Conservation (phyloP, 2,113 vertebrate genomes). For the Chaetura pelagica region DNA sequence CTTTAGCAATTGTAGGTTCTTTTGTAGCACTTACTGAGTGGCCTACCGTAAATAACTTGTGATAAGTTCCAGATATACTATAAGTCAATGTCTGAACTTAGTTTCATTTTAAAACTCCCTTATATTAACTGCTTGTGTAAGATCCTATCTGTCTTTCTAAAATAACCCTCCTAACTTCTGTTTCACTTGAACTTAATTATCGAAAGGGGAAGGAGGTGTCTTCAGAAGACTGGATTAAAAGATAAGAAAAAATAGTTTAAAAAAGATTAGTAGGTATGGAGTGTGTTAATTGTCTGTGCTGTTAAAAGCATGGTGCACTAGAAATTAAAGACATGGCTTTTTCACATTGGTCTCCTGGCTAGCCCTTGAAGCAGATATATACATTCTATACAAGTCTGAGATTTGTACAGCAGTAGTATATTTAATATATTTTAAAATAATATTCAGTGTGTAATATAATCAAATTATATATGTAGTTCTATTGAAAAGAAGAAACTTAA, state of each 20-base stretch:
- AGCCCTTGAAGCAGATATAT: background rate
- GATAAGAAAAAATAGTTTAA: background rate
- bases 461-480: background rate
- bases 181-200: slow-evolving; percentile 9
- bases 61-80: background rate
- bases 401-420: background rate
- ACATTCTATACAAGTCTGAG: background rate
- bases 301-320: background rate
- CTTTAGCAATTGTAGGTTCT: background rate
- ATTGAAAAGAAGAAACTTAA: background rate
- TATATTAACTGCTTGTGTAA: background rate
- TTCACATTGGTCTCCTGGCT: background rate
- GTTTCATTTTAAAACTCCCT: slow-evolving; percentile 22
- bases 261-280: background rate
- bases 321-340: background rate
- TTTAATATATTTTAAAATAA: background rate
- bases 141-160: background rate
- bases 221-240: background rate
- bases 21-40: background rate
- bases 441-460: background rate
- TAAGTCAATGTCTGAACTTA: background rate
- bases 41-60: background rate
- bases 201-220: background rate
- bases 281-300: background rate
- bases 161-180: background rate